Evolutionary conservation across 2,888 invertebrate genomes (phyloP), one percentile per base, ranked within the genome.

Genomic region (Oligia strigilis): DNA sequence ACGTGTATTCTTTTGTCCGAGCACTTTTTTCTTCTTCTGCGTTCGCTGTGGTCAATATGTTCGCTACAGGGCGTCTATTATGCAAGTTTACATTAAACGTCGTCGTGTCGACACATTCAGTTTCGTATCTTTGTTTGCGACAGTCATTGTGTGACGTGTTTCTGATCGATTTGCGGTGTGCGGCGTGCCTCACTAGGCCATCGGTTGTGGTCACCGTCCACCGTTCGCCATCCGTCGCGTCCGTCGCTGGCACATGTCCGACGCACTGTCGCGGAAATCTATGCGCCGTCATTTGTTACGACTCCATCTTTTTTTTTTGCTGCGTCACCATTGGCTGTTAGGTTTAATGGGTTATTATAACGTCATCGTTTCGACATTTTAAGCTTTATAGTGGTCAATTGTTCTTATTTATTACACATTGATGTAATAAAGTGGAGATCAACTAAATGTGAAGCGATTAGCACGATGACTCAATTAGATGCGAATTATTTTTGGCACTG

Each of bases 101-200:
- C 82, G 73, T 52, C 70, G 65, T 75, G 79, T 81, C 64, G 60
- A 78, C 78, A 81, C 70, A 64, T 81, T 55, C 55, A 84, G 75
- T 80, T 87, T 78, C 60, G 74, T 77, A 81, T 81, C 81, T 81
- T 87, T 90, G 88, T 83, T 79, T 83, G 79, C 69, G 80, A 76
- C 74, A 77, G 86, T 90, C 87, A 89, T 91, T 92, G 91, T 89
- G 87, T 86, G 85, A 90, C 78, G 83, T 85, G 78, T 69, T 80
- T 77, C 88, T 91, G 92, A 93, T 93, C 91, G 93, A 94, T 94
- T 93, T 94, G 94, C 90, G 95, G 93, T 80, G 69, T 86, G 84
- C 91, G 95, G 93, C 80, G 69, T 86, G 84, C 91, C 91, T 91
- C 92, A 90, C 91, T 88, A 81, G 81, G 81, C 85, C 79, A 77